Evolutionary conservation across 2,888 invertebrate species (phyloP).

Genomic region (Baccha elongata): DNA sequence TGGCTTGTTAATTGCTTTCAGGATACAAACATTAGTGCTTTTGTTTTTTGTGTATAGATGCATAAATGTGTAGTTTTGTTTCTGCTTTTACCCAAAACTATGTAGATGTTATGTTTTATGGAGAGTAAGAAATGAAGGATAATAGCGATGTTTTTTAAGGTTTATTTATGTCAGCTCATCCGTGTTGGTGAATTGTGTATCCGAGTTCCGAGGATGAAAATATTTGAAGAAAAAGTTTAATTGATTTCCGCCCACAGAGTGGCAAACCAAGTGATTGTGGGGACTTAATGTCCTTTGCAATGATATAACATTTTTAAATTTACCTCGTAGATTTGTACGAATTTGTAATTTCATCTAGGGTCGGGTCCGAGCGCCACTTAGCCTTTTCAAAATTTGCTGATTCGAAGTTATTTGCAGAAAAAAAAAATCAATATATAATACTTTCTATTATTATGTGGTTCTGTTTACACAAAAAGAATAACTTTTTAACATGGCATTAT

Average conservation of each 20-base stretch:
- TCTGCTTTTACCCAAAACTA: background rate
- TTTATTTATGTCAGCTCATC: slow-evolving; percentile 55
- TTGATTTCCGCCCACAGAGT: slow-evolving; percentile 52
- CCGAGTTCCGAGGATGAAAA: background rate
- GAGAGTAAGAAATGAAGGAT: slow-evolving; percentile 58
- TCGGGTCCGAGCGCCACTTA: background rate
- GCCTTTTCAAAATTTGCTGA: background rate
- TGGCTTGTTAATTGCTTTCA: slow-evolving; percentile 80
- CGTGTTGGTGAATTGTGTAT: slow-evolving; percentile 35
- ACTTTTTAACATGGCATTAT: slow-evolving; percentile 66
- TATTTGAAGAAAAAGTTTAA: slow-evolving; percentile 67
- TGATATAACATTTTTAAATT: slow-evolving; percentile 31
- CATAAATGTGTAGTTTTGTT: slow-evolving; percentile 1
- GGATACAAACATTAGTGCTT: slow-evolving; percentile 68
- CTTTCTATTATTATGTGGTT: slow-evolving; percentile 41
- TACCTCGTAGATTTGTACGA: slow-evolving; percentile 3
- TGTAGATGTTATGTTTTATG: slow-evolving; percentile 49
- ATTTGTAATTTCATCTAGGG: background rate
- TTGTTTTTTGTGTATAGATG: slow-evolving; percentile 44
- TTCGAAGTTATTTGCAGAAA: too few relatives aligned
- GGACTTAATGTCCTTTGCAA: slow-evolving; percentile 29
- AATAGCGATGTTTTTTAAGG: slow-evolving; percentile 61
- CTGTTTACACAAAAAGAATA: slow-evolving; percentile 41
- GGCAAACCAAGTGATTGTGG: slow-evolving; percentile 25
- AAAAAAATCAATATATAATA: slow-evolving; percentile 19